A percentile compares a stretch with the other conserved stretches of the same genome.
Evolutionary conservation across 1,140 invertebrate species (phyloP).

Genomic region (Nephila pilipes): DNA sequence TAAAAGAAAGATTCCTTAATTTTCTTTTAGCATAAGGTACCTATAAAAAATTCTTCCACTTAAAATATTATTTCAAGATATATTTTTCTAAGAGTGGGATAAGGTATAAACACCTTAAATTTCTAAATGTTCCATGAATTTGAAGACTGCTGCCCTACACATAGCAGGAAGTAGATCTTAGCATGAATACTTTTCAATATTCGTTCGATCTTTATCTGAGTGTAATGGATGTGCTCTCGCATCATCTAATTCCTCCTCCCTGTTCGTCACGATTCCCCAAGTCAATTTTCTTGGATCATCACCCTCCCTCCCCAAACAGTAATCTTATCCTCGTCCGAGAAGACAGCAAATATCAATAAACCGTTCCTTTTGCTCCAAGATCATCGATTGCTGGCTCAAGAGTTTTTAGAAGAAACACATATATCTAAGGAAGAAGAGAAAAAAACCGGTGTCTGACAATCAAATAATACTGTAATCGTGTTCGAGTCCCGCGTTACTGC

Average conservation of each 20-base stretch:
- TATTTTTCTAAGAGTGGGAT: too few relatives aligned
- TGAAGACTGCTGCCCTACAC: too few relatives aligned
- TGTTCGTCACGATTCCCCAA: not conserved
- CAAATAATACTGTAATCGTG: slow-evolving; percentile 16
- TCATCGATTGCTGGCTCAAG: not conserved
- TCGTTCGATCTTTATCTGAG: not conserved
- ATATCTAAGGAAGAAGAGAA: too few relatives aligned
- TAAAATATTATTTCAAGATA: too few relatives aligned
- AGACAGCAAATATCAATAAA: slow-evolving; percentile 38
- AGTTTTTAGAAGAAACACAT: not conserved
- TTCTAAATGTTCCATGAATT: too few relatives aligned
- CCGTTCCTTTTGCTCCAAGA: not conserved
- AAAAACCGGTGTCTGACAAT: not conserved
- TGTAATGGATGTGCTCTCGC: not conserved
- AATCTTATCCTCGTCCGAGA: not conserved
- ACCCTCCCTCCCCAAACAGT: not conserved
- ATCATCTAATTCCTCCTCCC: not conserved
- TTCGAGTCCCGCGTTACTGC: not conserved
- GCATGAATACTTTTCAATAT: too few relatives aligned
- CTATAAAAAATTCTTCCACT: too few relatives aligned
- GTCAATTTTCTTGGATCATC: not conserved
- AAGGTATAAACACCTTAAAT: too few relatives aligned
- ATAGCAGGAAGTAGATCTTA: too few relatives aligned
- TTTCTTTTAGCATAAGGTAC: too few relatives aligned
- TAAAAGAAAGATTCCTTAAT: too few relatives aligned